Evolutionary conservation across 1,140 invertebrate genomes (phyloP), one percentile per base, ranked within the genome.

Genomic region (Micrasema longulum): DNA sequence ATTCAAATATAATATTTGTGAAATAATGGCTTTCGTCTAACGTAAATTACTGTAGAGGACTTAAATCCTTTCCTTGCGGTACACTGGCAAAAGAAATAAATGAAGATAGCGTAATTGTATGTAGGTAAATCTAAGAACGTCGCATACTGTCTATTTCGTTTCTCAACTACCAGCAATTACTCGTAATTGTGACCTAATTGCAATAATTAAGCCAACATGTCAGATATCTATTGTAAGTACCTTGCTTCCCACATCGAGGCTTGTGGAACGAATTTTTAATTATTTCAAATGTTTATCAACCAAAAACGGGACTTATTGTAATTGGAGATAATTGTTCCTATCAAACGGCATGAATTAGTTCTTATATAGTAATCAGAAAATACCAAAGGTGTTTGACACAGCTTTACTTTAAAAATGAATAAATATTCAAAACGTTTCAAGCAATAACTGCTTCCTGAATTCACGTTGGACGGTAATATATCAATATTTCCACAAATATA

Each of bases 161-260:
- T 64, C 22, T 22, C 43, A 47, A 31, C 60, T 47, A 45, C 43
- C 22, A 64, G 64, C 74, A 75, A 75, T 75, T 75, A 75, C 41
- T 18, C 36, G 48, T 75, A 75, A 72, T 75, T 72, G 70, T 66
- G 53, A 48, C 67, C 62, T 75, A 75, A 75, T 75, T 75, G 74
- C 74, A 65, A 65, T 75, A 75, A 75, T 75, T 70, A 75, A 72
- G 70, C 74, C 70, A 55, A 72, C 71, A 72, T 72, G 70, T 72
- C 70, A 69, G 66, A 72, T 75, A 75, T 75, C 62, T 60, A 75
- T 72, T 66, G 63, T 35, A 41, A 52, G 55, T 41, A 60, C 36
- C 18, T 16, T 16, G 41, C 43, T 47, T 64, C 41, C 60, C 64
- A 38, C 45, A 52, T 16, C 18, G 48, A n/a, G 48, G 26, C 23